A percentile compares a stretch with the other conserved stretches of the same genome.
These are phyloP conservation scores for Laticauda laticaudata DNA, from an alignment of 2,113 vertebrate species.

Conservation along the genomic window DNA sequence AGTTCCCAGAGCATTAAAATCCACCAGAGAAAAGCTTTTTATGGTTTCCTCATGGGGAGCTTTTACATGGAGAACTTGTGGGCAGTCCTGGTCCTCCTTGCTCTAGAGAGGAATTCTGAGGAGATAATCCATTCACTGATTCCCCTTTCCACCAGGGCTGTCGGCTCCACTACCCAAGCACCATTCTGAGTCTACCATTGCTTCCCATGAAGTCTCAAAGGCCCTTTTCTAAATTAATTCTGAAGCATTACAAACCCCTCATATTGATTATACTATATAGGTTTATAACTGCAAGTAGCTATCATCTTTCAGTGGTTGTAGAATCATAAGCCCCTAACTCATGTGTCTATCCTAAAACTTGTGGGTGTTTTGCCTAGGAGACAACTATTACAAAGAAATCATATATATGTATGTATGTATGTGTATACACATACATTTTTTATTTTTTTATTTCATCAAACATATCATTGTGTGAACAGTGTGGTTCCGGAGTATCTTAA, in stretches of 20 bases:
- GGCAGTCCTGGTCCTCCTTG: not conserved
- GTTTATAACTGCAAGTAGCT: not conserved
- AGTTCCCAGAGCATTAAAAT: not conserved
- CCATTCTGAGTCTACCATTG: not conserved
- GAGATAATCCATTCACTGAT: not conserved
- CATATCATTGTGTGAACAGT: too few relatives aligned
- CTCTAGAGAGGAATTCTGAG: too few relatives aligned
- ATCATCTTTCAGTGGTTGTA: not conserved
- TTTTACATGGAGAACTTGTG: not conserved
- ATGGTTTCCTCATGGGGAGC: not conserved
- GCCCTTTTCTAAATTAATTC: not conserved
- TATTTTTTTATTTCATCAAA: too few relatives aligned
- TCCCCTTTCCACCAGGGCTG: not conserved
- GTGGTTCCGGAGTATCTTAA: too few relatives aligned
- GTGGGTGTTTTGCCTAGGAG: not conserved
- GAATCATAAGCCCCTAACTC: not conserved
- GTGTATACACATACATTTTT: too few relatives aligned
- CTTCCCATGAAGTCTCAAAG: not conserved
- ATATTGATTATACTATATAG: not conserved
- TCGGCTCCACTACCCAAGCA: not conserved
- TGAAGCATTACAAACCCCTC: not conserved
- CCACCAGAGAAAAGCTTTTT: not conserved
- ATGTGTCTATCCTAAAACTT: not conserved
- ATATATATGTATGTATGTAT: too few relatives aligned
- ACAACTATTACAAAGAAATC: not conserved